phyloP scores from a whole-genome alignment of 2,888 invertebrate genomes.

The Campoplex nolae region DNA sequence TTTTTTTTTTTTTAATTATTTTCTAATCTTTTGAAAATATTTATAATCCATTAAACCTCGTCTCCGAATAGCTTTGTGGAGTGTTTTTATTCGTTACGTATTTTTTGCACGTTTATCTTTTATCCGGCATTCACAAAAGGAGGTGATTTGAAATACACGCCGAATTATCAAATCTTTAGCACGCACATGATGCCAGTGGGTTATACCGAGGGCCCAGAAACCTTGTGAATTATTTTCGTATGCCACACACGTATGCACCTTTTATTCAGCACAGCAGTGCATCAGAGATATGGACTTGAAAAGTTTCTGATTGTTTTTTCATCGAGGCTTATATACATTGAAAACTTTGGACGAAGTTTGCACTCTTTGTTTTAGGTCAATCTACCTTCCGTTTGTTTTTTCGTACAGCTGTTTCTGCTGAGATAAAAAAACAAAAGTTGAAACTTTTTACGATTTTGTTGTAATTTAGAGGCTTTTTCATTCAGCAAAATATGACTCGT shows the following conservation, averaged over 20 bases:
- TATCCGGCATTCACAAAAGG: conserved; percentile 51
- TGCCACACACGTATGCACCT: conserved; percentile 50
- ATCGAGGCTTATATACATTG: conserved; percentile 49
- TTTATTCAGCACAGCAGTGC: conserved; percentile 39
- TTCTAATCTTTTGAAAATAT: conserved; percentile 51
- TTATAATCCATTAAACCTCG: neutral
- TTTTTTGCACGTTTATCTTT: conserved; percentile 68
- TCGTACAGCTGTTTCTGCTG: neutral
- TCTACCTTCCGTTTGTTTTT: neutral
- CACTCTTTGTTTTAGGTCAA: neutral
- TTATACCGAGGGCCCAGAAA: conserved; percentile 32
- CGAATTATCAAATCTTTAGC: conserved; percentile 56
- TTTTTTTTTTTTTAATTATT: neutral
- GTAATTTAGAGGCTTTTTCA: neutral
- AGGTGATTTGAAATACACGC: conserved; percentile 45
- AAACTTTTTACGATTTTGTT: neutral
- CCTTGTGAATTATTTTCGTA: conserved; percentile 46
- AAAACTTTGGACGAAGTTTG: conserved; percentile 19
- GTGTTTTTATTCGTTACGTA: conserved; percentile 50
- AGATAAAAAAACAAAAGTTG: neutral
- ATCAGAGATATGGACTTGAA: conserved; percentile 37
- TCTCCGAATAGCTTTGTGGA: neutral
- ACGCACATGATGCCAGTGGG: conserved; percentile 18
- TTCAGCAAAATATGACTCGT: neutral
- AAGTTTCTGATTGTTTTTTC: conserved; percentile 52